phyloP scores from a whole-genome alignment of 2,113 vertebrate species.

The Laticauda laticaudata region DNA sequence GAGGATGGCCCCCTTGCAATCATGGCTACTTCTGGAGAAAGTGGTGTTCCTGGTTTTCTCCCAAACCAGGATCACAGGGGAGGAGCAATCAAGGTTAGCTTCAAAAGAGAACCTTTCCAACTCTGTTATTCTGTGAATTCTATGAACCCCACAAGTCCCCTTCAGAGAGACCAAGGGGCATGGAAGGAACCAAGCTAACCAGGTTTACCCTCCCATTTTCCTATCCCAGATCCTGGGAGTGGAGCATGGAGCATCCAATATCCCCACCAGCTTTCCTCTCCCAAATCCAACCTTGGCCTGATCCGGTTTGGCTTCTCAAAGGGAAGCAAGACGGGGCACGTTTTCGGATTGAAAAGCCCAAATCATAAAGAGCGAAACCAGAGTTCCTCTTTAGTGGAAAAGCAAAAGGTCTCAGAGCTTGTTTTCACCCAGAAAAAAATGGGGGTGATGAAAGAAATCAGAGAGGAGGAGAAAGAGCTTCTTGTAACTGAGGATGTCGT shows the following conservation, averaged over 20 bases:
- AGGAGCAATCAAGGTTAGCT: background rate
- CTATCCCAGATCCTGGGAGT: background rate
- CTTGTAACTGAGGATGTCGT: background rate
- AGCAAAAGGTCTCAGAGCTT: background rate
- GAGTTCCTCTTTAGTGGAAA: background rate
- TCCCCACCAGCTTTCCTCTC: background rate
- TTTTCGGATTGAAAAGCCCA: background rate
- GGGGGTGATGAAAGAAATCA: background rate
- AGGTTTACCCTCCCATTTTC: background rate
- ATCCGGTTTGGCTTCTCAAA: background rate
- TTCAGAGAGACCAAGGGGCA: background rate
- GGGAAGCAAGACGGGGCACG: background rate
- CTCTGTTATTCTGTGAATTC: no score
- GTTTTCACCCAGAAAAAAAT: background rate
- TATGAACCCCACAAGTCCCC: background rate
- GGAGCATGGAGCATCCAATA: background rate
- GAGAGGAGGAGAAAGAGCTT: background rate
- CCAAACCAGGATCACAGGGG: background rate
- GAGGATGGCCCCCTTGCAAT: background rate
- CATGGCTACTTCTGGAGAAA: background rate
- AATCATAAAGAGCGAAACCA: background rate
- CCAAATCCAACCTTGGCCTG: background rate
- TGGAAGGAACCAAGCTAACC: background rate
- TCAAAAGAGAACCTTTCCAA: background rate
- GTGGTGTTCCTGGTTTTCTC: background rate